Percentiles rank a stretch among this genome's conserved stretches.
phyloP scores from a whole-genome alignment of 1,140 invertebrate genomes.

The Trigoniulus corallinus region DNA sequence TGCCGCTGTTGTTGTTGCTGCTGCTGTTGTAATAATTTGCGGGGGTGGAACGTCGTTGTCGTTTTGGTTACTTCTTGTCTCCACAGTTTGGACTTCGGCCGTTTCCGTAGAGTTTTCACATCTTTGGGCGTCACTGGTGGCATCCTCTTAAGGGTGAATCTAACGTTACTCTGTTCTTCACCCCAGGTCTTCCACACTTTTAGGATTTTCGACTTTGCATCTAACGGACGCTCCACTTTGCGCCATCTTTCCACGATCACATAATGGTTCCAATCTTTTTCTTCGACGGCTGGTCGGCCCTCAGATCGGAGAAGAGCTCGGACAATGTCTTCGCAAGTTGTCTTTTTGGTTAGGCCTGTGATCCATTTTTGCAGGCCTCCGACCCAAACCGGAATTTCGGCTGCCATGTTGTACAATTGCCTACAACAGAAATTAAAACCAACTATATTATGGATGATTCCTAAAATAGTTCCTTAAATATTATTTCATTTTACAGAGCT shows the following conservation, averaged over 20 bases:
- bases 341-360: conserved; percentile 49
- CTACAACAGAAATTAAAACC: no score
- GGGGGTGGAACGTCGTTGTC: background rate
- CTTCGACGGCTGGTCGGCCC: conserved; percentile 15
- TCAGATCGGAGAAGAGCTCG: conserved; percentile 39
- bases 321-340: conserved; percentile 59
- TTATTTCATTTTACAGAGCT: no score
- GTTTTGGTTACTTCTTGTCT: background rate
- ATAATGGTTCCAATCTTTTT: conserved; percentile 26
- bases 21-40: background rate
- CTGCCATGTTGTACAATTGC: no score
- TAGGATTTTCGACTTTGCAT: conserved; percentile 45
- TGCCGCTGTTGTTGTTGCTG: background rate
- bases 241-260: conserved; percentile 37
- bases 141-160: conserved; percentile 27
- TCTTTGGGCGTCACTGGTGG: conserved; percentile 13
- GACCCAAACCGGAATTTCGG: conserved; percentile 58
- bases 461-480: no score
- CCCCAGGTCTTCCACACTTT: conserved; percentile 59
- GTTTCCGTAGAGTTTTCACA: conserved; percentile 10
- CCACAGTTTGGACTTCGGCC: background rate
- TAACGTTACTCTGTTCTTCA: conserved; percentile 47
- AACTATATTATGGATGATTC: no score
- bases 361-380: conserved; percentile 58
- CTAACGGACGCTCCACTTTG: conserved; percentile 47